phyloP scores from a whole-genome alignment of 2,113 vertebrate species.

The Colius striatus region DNA sequence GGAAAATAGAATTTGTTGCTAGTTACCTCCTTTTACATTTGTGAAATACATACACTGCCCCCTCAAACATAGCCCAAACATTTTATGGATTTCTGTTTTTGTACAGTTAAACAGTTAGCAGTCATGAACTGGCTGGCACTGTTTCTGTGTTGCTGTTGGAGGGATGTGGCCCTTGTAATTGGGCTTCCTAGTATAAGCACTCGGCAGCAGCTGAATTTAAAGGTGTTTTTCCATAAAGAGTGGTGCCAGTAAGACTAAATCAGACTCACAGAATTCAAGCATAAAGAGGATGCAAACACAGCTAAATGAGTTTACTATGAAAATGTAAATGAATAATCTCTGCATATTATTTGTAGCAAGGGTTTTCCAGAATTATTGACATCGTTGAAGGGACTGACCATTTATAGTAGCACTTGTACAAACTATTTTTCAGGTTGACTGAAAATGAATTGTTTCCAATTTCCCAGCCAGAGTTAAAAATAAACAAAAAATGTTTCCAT shows the following conservation, averaged over 20 bases:
- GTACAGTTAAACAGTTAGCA: neutral
- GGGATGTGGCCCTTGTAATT: neutral
- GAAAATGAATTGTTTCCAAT: neutral
- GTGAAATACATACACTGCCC: neutral
- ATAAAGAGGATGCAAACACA: neutral
- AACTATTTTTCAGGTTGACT: neutral
- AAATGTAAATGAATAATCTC: neutral
- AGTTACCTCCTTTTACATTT: neutral
- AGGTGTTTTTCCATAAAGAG: neutral
- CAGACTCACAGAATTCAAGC: neutral
- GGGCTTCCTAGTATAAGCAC: neutral
- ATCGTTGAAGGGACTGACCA: neutral
- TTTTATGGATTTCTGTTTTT: slow-evolving; percentile 20
- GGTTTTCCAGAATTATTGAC: neutral
- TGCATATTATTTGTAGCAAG: neutral
- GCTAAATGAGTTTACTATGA: neutral
- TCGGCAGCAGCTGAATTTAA: slow-evolving; percentile 6
- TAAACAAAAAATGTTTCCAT: neutral
- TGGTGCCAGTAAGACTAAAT: slow-evolving; percentile 7
- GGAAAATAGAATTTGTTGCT: neutral
- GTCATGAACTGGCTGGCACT: slow-evolving; percentile 17
- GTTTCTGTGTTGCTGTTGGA: slow-evolving; percentile 42
- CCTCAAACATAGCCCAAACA: neutral
- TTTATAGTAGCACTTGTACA: neutral
- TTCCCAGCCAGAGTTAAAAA: neutral